Evolutionary conservation across 2,888 invertebrate genomes (phyloP).

Genomic region (Hydroisotoma schaefferi): DNA sequence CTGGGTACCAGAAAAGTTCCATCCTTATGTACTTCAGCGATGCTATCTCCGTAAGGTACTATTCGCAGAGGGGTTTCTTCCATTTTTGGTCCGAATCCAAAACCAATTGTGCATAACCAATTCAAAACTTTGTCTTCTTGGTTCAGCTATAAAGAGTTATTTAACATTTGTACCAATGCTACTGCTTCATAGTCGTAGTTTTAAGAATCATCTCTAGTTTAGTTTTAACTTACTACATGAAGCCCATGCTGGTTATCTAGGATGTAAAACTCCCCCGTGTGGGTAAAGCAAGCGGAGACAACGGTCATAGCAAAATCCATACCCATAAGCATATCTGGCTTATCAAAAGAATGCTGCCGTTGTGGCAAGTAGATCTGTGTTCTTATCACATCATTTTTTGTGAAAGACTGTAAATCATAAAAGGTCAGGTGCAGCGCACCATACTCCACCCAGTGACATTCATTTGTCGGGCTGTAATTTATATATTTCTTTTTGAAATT

Average conservation of each 20-base stretch:
- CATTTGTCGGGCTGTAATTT: constrained; percentile 27
- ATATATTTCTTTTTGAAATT: neutral
- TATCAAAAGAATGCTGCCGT: constrained; percentile 7
- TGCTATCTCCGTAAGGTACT: constrained; percentile 25
- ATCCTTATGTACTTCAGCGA: constrained; percentile 29
- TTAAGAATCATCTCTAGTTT: neutral
- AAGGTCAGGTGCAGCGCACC: constrained; percentile 34
- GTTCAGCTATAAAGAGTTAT: neutral
- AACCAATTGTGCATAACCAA: constrained; percentile 15
- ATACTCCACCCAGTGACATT: constrained; percentile 40
- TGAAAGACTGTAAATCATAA: constrained; percentile 40
- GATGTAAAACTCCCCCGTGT: constrained; percentile 30
- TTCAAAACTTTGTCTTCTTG: constrained; percentile 13
- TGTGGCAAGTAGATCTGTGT: constrained; percentile 35
- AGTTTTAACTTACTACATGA: constrained; percentile 22
- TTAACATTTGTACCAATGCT: neutral
- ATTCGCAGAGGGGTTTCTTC: no score
- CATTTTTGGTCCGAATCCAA: no score
- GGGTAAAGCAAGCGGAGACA: constrained; percentile 35
- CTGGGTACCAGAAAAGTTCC: constrained; percentile 28
- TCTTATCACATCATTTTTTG: constrained; percentile 34
- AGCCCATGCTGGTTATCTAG: constrained; percentile 28
- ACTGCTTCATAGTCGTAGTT: neutral
- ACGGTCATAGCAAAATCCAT: constrained; percentile 24
- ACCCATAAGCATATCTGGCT: constrained; percentile 28